Percentiles rank a stretch among this genome's conserved stretches.
Conservation (phyloP, 2,797 vertebrate genomes). For the Rhinoraja longicauda region DNA sequence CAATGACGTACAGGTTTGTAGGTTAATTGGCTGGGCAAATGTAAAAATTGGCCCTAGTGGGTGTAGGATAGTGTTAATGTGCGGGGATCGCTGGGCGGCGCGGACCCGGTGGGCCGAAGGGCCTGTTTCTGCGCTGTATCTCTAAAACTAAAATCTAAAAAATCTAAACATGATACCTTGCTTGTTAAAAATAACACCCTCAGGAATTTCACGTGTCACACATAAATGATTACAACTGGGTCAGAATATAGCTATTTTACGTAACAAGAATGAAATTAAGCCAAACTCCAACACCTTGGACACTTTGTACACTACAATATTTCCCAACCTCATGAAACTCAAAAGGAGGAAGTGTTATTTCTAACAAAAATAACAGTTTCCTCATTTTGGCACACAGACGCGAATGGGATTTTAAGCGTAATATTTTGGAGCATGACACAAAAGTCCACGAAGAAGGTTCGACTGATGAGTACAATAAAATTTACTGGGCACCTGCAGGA, state of each 20-base stretch:
- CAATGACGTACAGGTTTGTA: too few relatives aligned
- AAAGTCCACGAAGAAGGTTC: not conserved
- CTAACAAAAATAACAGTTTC: slow-evolving; percentile 21
- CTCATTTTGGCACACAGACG: not conserved
- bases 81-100: too few relatives aligned
- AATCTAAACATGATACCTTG: too few relatives aligned
- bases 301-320: not conserved
- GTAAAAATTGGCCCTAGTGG: too few relatives aligned
- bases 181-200: not conserved
- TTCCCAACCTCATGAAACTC: slow-evolving; percentile 17
- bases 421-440: not conserved
- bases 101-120: too few relatives aligned
- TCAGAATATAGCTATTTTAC: not conserved
- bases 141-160: too few relatives aligned
- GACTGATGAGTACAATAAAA: not conserved
- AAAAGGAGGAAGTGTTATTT: slow-evolving; percentile 25
- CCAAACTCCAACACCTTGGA: not conserved
- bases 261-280: not conserved
- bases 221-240: not conserved
- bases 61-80: too few relatives aligned
- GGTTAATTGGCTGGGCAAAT: too few relatives aligned
- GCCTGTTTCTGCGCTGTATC: too few relatives aligned
- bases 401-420: not conserved
- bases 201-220: slow-evolving; percentile 11
- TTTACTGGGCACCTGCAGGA: not conserved